Evolutionary conservation across 2,113 vertebrate species (phyloP).

Genomic region (Aldabrachelys gigantea): DNA sequence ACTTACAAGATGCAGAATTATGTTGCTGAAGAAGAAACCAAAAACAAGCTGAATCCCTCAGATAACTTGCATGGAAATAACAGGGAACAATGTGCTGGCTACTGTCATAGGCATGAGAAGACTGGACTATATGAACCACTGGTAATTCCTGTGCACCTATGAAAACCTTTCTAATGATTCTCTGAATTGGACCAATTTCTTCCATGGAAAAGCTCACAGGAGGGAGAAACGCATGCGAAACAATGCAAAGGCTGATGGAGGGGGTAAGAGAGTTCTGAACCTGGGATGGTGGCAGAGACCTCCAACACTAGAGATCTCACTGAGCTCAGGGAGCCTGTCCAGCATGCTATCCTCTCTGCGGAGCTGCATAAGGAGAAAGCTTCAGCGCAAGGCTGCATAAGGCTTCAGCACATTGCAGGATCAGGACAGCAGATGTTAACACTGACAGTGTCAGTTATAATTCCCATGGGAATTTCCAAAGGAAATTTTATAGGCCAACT

Average conservation of each 20-base stretch:
- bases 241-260: not conserved
- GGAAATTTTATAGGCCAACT: not conserved
- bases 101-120: not conserved
- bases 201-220: not conserved
- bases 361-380: not conserved
- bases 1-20: not conserved
- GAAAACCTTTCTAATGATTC: not conserved
- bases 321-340: not conserved
- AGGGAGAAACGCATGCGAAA: not conserved
- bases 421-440: not conserved
- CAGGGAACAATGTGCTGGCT: not conserved
- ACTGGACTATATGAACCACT: not conserved
- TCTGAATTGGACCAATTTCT: not conserved
- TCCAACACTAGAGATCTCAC: not conserved
- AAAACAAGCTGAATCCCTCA: not conserved
- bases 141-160: not conserved
- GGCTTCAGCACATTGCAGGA: not conserved
- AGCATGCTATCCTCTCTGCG: not conserved
- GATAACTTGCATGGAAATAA: not conserved
- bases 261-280: not conserved
- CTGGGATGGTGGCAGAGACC: not conserved
- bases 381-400: not conserved
- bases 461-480: rapidly evolving
- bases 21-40: not conserved
- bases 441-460: not conserved